Evolutionary conservation across 1,140 invertebrate genomes (phyloP).

Genomic region (Wasmannia auropunctata): DNA sequence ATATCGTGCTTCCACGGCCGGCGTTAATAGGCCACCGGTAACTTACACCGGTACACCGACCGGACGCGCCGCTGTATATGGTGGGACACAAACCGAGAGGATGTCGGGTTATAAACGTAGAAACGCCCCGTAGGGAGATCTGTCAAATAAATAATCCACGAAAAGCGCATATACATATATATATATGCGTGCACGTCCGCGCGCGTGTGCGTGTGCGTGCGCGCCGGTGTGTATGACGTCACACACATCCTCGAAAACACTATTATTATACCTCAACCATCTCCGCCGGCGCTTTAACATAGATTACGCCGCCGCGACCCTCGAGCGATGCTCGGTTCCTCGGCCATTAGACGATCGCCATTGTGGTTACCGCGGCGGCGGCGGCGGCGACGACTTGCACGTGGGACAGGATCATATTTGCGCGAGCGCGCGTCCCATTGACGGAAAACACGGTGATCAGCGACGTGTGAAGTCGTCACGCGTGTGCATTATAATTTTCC

Average conservation of each 20-base stretch:
- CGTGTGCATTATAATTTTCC: constrained; percentile 42
- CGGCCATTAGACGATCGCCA: constrained; percentile 55
- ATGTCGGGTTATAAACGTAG: constrained; percentile 59
- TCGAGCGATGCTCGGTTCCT: constrained; percentile 53
- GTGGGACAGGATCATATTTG: constrained; percentile 43
- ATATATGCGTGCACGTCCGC: background rate
- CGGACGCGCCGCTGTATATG: constrained; percentile 32
- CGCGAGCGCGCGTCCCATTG: constrained; percentile 50
- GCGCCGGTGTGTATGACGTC: constrained; percentile 62
- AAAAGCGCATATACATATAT: constrained; percentile 71
- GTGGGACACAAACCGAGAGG: constrained; percentile 6
- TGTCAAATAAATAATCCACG: constrained; percentile 76
- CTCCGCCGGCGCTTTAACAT: constrained; percentile 72
- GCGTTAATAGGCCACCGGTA: constrained; percentile 61
- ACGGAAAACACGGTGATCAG: constrained; percentile 57
- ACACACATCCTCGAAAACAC: constrained; percentile 73
- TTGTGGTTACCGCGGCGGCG: constrained; percentile 51
- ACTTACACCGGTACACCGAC: constrained; percentile 41
- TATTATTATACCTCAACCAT: constrained; percentile 72
- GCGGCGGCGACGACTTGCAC: background rate
- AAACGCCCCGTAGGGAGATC: constrained; percentile 67
- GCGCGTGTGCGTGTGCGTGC: constrained; percentile 29
- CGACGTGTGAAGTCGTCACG: constrained; percentile 54
- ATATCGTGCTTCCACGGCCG: constrained; percentile 54
- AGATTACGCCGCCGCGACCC: constrained; percentile 69